A percentile compares a stretch with the other conserved stretches of the same genome.
These are phyloP conservation scores for Bombylius major DNA, from an alignment of 2,888 invertebrate species.

Conservation along the genomic window DNA sequence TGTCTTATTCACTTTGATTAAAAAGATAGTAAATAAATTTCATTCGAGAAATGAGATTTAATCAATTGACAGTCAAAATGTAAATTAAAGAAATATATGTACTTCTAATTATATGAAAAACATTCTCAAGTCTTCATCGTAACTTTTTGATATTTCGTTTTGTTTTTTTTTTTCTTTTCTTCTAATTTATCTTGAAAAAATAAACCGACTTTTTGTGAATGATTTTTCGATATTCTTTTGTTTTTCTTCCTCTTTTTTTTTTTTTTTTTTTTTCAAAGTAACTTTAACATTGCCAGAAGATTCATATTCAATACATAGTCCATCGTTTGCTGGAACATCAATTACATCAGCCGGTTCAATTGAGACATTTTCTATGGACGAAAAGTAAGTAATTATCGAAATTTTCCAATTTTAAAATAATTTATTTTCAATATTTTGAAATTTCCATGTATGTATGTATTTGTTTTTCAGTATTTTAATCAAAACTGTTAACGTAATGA, in stretches of 20 bases:
- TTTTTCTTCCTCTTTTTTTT: too few relatives aligned
- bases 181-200: neutral
- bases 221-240: too few relatives aligned
- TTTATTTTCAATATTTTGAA: neutral
- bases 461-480: constrained; percentile 25
- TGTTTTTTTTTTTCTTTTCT: constrained; percentile 1
- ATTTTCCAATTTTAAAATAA: neutral
- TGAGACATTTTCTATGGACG: constrained; percentile 35
- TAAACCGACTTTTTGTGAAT: too few relatives aligned
- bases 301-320: constrained; percentile 34
- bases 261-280: constrained; percentile 21
- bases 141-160: constrained; percentile 1
- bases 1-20: too few relatives aligned
- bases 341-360: constrained; percentile 35
- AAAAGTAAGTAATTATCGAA: constrained; percentile 26
- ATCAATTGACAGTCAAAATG: too few relatives aligned
- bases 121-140: neutral
- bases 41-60: too few relatives aligned
- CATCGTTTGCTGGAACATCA: constrained; percentile 37
- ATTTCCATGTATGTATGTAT: neutral
- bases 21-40: too few relatives aligned
- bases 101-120: too few relatives aligned
- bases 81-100: too few relatives aligned
- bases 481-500: constrained; percentile 32
- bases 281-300: constrained; percentile 36